These are phyloP conservation scores for Agrochola lychnidis DNA, from an alignment of 2,888 invertebrate genomes.

Conservation along the genomic window DNA sequence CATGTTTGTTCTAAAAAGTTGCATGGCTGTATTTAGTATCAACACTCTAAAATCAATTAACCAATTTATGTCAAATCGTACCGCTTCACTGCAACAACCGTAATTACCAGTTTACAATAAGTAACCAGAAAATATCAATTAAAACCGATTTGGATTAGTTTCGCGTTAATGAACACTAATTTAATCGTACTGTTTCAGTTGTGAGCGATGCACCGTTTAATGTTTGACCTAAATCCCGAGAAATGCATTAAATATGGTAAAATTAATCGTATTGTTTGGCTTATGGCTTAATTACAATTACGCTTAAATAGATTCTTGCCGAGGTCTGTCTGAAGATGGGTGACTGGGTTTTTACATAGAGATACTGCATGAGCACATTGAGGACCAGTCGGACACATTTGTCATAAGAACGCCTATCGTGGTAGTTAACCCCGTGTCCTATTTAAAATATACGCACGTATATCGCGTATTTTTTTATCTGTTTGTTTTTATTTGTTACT, in stretches of 20 bases:
- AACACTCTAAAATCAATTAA: too few species aligned
- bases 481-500: too few species aligned
- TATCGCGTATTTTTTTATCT: too few species aligned
- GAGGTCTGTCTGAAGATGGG: background rate
- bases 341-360: too few species aligned
- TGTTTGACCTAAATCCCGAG: conserved; percentile 5
- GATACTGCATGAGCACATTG: too few species aligned
- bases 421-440: too few species aligned
- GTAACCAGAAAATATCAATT: conserved; percentile 28
- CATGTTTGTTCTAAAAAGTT: background rate
- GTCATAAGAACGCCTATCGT: too few species aligned
- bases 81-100: conserved; percentile 10
- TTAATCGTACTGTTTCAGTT: conserved; percentile 35
- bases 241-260: conserved; percentile 11
- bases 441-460: too few species aligned
- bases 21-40: background rate
- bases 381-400: too few species aligned
- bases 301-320: background rate
- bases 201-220: conserved; percentile 10
- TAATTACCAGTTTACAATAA: conserved; percentile 18
- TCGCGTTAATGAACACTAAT: conserved; percentile 47
- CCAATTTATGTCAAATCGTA: too few species aligned
- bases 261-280: background rate
- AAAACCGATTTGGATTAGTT: conserved; percentile 71
- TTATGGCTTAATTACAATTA: background rate